Percentiles rank a stretch among this genome's conserved stretches.
phyloP scores from a whole-genome alignment of 2,888 invertebrate species.

The Acrocyrtus sp. region DNA sequence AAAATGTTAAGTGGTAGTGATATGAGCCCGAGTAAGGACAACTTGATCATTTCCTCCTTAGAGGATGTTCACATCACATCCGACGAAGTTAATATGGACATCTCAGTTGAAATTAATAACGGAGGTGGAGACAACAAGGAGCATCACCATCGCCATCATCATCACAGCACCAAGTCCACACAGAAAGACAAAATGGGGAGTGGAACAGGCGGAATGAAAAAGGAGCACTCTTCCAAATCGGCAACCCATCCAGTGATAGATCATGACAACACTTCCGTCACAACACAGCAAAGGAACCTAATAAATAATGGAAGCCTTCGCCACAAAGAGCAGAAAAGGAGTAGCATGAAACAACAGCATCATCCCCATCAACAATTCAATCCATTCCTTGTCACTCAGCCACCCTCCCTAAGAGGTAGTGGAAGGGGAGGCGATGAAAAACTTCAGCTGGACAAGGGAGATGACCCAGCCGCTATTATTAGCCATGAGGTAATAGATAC shows the following conservation, averaged over 20 bases:
- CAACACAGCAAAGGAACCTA: constrained; percentile 32
- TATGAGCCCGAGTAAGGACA: constrained; percentile 55
- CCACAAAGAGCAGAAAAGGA: constrained; percentile 17
- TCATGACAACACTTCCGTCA: constrained; percentile 13
- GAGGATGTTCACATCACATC: constrained; percentile 52
- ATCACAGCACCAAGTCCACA: neutral
- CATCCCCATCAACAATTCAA: constrained; percentile 31
- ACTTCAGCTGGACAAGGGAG: constrained; percentile 27
- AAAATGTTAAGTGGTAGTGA: constrained; percentile 55
- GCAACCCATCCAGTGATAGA: constrained; percentile 3
- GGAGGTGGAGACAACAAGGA: constrained; percentile 29
- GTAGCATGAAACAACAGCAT: too few species aligned
- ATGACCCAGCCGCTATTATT: constrained; percentile 18
- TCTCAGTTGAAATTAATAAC: constrained; percentile 30
- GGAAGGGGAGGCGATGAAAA: constrained; percentile 41
- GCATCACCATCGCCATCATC: constrained; percentile 4
- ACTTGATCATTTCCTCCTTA: constrained; percentile 53
- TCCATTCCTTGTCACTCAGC: constrained; percentile 33
- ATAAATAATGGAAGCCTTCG: constrained; percentile 44
- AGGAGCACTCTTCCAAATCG: constrained; percentile 6
- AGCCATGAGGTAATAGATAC: constrained; percentile 37
- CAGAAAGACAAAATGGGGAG: constrained; percentile 20
- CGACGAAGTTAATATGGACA: constrained; percentile 42
- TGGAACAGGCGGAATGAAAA: constrained; percentile 1
- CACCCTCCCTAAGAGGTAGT: constrained; percentile 16